Percentiles rank a stretch among this genome's conserved stretches.
Conservation (phyloP, 2,888 invertebrate species). For the Pyrgus malvae region DNA sequence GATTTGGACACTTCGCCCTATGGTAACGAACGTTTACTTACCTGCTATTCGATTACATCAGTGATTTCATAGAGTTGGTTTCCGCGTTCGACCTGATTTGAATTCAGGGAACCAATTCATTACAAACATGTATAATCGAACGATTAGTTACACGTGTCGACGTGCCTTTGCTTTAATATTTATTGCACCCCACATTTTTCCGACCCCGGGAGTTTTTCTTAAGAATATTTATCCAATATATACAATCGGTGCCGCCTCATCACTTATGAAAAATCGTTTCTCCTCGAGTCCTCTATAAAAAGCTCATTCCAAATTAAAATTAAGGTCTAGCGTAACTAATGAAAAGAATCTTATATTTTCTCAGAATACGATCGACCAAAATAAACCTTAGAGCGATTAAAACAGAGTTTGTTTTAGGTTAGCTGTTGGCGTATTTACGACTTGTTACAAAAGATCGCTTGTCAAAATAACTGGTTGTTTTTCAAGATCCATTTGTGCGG, state of each 20-base stretch:
- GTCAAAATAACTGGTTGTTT: conserved; percentile 79
- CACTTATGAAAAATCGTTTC: conserved; percentile 79
- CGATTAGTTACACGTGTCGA: conserved; percentile 76
- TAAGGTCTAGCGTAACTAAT: conserved; percentile 74
- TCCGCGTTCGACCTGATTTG: conserved; percentile 29
- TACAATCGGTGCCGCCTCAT: conserved; percentile 79
- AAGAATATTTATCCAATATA: conserved; percentile 77
- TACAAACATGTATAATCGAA: conserved; percentile 58
- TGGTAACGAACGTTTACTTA: conserved; percentile 16
- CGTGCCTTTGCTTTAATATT: conserved; percentile 62
- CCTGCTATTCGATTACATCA: conserved; percentile 20
- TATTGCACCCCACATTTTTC: conserved; percentile 66
- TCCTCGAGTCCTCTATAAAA: conserved; percentile 76
- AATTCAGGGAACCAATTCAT: conserved; percentile 36
- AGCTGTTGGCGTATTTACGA: conserved; percentile 48
- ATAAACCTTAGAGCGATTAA: conserved; percentile 41
- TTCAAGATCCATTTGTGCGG: conserved; percentile 75
- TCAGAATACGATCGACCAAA: conserved; percentile 34
- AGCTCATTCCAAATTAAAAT: conserved; percentile 80
- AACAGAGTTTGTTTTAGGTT: conserved; percentile 43
- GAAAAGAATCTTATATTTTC: conserved; percentile 58
- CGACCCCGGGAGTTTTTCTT: conserved; percentile 61
- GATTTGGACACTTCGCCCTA: conserved; percentile 10
- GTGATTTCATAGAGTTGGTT: conserved; percentile 10
- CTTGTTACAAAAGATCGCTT: conserved; percentile 50